Base-by-base conservation (phyloP, 2,797 vertebrate genomes). In the Sylvilagus floridanus region DNA sequence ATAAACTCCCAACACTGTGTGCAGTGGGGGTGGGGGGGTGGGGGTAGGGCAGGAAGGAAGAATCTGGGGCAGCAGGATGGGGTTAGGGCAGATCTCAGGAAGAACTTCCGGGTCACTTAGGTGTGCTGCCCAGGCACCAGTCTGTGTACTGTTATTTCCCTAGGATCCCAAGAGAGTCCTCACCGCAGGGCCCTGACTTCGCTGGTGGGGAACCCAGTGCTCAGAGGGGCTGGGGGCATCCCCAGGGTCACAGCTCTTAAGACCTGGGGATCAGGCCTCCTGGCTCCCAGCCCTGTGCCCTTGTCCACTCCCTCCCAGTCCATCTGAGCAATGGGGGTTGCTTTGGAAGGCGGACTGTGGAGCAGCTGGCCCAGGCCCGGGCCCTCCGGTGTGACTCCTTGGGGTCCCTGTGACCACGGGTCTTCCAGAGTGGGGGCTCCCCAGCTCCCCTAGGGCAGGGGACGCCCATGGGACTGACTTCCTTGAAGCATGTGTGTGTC, bases 51-150 rank as follows among this genome's bases (percentile, higher is more conserved):
- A 17, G 12, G 19, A 68, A 94, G 72, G 35, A 78, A 21, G 42
- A 50, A 62, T 30, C 4, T 52, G 57, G 28, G 11, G 71, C 37
- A 69, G 90, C 69, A 88, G 42, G 66, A 93, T 35, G 60, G 88
- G 83, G 75, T 62, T 35, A 89, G 78, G 77, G 77, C 60, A 90
- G 89, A 83, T 10, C 66, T 84, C 71, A 47, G 84, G 87, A 95
- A 76, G 91, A 71, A 83, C 76, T 96, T 82, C 78, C 63, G 32
- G 93, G 62, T 28, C 78, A 30, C 9, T 32, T 16, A 63, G 68
- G 7, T 13, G 4, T 13, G 52, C 84, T 42, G 16, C 22, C 28
- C 35, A 52, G 35, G 24, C 24, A 35, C 65, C 21, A 21, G 54
- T 47, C 54, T 83, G 32, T 30, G 24, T 69, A 9, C 79, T 79